Evolutionary conservation across 1,140 invertebrate genomes (phyloP), one percentile per base, ranked within the genome.

Genomic region (Campodea augens): DNA sequence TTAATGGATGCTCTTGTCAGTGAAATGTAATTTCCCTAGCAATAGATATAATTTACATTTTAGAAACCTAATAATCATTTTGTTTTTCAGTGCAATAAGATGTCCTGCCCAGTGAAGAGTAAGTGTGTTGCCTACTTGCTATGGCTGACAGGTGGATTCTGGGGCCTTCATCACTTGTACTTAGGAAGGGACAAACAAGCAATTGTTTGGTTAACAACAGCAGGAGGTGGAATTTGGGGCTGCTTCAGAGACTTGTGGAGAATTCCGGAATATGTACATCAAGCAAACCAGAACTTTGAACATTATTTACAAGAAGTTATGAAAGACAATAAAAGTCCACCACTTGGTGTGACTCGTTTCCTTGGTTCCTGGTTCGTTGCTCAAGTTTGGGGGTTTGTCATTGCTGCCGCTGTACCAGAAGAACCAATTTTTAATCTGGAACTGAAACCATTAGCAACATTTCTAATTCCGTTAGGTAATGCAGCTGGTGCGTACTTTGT

Each of bases 121-220:
- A 57, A 81, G n/a, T 53, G 74, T 23, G 48, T 71, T 49, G 72
- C 88, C 0, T 91, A 90, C 60, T 36, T 92, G 15, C 64, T 84
- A 15, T 93, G 89, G 89, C 54, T 89, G 0, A 68, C 88, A 49
- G 84, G 85, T 25, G 90, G 89, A 7, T 64, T 83, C 52, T 78
- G 86, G 50, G 89, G 90, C 1, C 60, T 87, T 1, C 91, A 97
- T 65, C 87, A 93, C 59, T 73, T 93, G 54, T 96, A 96, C 60
- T 64, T 96, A 37, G 72, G 74, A 38, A 64, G 90, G 44, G 86
- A 93, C 60, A 69, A 75, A n/a, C 90, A 97, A 55, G 89, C 82
- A 0, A 83, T 95, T 55, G 65, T 91, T 0, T 89, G 82, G 73
- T 82, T 81, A 69, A 77, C 74, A 39, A 85, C 84, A 1, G 63